These are phyloP conservation scores for Perithous albicinctus DNA, from an alignment of 2,888 invertebrate genomes.

Conservation along the genomic window DNA sequence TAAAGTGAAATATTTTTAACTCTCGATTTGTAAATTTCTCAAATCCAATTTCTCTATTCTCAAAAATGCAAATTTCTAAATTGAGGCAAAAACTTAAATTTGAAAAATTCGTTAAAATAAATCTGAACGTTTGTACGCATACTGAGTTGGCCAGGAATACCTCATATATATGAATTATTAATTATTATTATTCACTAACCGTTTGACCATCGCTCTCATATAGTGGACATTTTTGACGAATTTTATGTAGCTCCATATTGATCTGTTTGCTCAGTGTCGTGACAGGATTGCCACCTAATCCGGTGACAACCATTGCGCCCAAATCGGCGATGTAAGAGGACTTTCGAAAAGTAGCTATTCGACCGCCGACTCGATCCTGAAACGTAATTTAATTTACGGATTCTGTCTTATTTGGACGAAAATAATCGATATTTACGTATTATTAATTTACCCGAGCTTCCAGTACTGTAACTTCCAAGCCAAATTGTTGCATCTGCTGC, in stretches of 20 bases:
- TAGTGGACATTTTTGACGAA: constrained; percentile 97
- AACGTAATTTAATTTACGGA: constrained; percentile 60
- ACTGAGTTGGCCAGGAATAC: too few relatives aligned
- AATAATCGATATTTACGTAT: background rate
- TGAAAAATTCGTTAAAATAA: too few relatives aligned
- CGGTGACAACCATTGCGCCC: constrained; percentile 99
- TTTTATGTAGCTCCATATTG: constrained; percentile 97
- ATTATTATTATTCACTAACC: constrained; percentile 84
- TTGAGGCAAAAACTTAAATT: too few relatives aligned
- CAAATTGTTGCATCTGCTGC: constrained; percentile 97
- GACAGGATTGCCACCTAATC: constrained; percentile 98
- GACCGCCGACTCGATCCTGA: constrained; percentile 96
- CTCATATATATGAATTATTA: background rate
- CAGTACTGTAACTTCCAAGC: constrained; percentile 96
- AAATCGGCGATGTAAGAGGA: constrained; percentile 91
- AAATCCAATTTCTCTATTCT: too few relatives aligned
- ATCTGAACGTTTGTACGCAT: too few relatives aligned
- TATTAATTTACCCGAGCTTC: constrained; percentile 88
- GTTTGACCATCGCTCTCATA: constrained; percentile 98
- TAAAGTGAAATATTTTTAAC: too few relatives aligned
- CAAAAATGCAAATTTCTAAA: too few relatives aligned
- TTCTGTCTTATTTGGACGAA: background rate
- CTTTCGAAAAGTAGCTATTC: constrained; percentile 98
- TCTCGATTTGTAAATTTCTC: too few relatives aligned
- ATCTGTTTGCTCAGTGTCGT: constrained; percentile 98